These are phyloP conservation scores for Phorcus lineatus DNA, from an alignment of 2,888 invertebrate genomes.

Conservation along the genomic window DNA sequence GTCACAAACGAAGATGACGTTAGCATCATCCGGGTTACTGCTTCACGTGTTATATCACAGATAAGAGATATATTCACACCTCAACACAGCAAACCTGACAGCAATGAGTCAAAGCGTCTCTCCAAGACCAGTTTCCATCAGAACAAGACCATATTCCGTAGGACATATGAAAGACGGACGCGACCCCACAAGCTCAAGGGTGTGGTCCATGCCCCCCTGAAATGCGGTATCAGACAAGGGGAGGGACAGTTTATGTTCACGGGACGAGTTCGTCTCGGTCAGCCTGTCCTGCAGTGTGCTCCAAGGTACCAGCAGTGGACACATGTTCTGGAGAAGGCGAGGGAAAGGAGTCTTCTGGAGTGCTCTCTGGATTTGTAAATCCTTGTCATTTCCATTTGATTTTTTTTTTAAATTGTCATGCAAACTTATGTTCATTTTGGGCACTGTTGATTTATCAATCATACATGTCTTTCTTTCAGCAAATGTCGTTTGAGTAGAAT, in stretches of 20 bases:
- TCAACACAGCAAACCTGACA: too few species aligned
- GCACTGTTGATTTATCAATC: too few species aligned
- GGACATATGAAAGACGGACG: not conserved
- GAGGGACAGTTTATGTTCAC: conserved; percentile 62
- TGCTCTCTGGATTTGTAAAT: conserved; percentile 33
- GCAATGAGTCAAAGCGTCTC: too few species aligned
- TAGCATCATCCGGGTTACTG: conserved; percentile 54
- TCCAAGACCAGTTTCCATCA: too few species aligned
- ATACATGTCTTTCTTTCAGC: too few species aligned
- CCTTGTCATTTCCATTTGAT: too few species aligned
- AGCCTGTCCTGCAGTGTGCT: conserved; percentile 57
- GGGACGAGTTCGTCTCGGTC: conserved; percentile 59
- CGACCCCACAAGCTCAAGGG: conserved; percentile 49
- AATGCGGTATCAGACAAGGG: conserved; percentile 57
- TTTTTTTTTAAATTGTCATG: too few species aligned
- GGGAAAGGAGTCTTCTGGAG: conserved; percentile 45
- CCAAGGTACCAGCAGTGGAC: conserved; percentile 63
- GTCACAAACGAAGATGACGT: conserved; percentile 41
- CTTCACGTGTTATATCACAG: conserved; percentile 54
- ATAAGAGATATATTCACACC: too few species aligned
- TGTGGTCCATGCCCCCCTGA: conserved; percentile 50
- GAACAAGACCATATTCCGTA: conserved; percentile 8
- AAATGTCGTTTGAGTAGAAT: too few species aligned
- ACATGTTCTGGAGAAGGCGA: conserved; percentile 45
- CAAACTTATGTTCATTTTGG: too few species aligned